A percentile compares a stretch with the other conserved stretches of the same genome.
These are phyloP conservation scores for Oenanthe oenanthe DNA, from an alignment of 2,113 vertebrate species.

Conservation along the genomic window DNA sequence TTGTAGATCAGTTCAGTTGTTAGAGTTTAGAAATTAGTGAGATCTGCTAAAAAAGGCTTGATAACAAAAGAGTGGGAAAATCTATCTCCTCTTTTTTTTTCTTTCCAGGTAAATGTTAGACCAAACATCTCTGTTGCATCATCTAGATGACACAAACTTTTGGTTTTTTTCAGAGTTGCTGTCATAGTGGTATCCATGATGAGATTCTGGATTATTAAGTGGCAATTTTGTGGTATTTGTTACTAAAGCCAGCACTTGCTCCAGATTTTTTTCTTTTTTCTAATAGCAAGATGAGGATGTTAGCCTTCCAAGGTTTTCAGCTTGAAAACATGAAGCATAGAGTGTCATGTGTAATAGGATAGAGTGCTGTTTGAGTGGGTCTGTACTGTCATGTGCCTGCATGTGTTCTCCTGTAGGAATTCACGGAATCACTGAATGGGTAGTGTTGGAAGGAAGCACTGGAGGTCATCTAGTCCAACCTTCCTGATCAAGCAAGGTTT, in stretches of 20 bases:
- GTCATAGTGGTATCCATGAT: accelerated
- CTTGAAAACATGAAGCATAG: neutral
- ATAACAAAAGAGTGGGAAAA: neutral
- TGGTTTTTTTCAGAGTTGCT: neutral
- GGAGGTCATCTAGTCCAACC: neutral
- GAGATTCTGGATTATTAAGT: neutral
- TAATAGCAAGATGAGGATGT: neutral
- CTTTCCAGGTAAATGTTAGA: neutral
- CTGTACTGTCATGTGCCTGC: neutral
- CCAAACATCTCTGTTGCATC: neutral
- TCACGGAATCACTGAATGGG: neutral
- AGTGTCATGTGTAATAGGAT: neutral
- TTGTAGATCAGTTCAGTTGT: neutral
- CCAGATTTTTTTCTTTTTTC: neutral
- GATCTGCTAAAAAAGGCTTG: neutral
- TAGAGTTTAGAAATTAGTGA: neutral
- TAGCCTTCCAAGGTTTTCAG: neutral
- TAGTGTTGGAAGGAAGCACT: neutral
- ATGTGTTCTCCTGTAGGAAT: neutral
- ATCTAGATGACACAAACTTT: neutral
- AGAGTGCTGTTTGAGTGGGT: neutral
- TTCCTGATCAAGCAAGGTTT: neutral
- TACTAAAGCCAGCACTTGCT: neutral
- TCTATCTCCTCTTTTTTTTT: neutral
- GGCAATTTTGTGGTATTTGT: neutral